A percentile compares a stretch with the other conserved stretches of the same genome.
phyloP scores from a whole-genome alignment of 1,140 invertebrate genomes.

The Papilio polytes region DNA sequence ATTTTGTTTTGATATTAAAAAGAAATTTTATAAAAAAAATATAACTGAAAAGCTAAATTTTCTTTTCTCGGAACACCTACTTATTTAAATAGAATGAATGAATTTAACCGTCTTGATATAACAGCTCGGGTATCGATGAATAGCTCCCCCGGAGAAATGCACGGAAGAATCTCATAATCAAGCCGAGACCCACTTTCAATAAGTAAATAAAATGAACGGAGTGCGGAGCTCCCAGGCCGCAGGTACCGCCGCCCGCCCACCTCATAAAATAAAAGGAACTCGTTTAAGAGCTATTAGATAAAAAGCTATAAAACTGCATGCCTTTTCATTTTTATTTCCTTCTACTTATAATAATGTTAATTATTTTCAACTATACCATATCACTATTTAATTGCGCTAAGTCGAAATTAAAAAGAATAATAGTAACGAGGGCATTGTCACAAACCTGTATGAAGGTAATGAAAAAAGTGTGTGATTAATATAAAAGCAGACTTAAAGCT shows the following conservation, averaged over 20 bases:
- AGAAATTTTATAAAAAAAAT: background rate
- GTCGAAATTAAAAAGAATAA: background rate
- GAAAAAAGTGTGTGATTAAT: conserved; percentile 11
- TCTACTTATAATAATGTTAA: background rate
- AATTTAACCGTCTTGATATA: conserved; percentile 29
- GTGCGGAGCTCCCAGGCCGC: conserved; percentile 28
- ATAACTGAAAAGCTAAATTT: conserved; percentile 3
- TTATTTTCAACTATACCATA: background rate
- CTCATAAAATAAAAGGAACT: conserved; percentile 28
- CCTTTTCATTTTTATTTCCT: conserved; percentile 1
- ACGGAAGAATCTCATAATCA: conserved; percentile 55
- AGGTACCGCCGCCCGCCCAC: conserved; percentile 20
- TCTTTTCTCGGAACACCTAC: conserved; percentile 1
- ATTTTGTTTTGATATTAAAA: background rate
- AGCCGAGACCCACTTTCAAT: conserved; percentile 53
- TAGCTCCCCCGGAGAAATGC: conserved; percentile 52
- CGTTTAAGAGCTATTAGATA: conserved; percentile 19
- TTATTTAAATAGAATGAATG: conserved; percentile 30
- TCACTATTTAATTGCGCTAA: background rate
- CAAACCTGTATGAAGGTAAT: conserved; percentile 5
- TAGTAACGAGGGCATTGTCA: background rate
- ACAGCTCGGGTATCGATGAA: conserved; percentile 45
- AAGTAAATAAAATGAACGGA: conserved; percentile 50
- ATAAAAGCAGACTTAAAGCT: conserved; percentile 1
- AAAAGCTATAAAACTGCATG: conserved; percentile 23